Evolutionary conservation across 1,140 invertebrate genomes (phyloP).

Genomic region (Drosophila micromelanica): DNA sequence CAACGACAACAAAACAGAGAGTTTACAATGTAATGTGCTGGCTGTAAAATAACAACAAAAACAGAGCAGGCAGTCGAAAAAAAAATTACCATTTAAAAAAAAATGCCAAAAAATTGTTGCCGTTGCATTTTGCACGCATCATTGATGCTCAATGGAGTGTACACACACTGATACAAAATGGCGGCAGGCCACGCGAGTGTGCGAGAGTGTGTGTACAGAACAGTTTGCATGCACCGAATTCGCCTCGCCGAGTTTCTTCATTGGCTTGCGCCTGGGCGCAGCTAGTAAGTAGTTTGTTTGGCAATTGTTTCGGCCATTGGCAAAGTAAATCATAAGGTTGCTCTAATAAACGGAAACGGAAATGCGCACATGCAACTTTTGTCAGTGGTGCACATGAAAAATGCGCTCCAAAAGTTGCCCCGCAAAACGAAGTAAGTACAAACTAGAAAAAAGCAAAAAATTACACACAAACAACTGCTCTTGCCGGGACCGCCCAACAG

Average conservation of each 20-base stretch:
- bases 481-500: too few relatives aligned
- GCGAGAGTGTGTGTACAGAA: slow-evolving; percentile 47
- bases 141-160: slow-evolving; percentile 82
- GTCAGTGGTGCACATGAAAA: slow-evolving; percentile 25
- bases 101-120: slow-evolving; percentile 75
- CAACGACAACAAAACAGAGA: slow-evolving; percentile 23
- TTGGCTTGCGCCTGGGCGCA: slow-evolving; percentile 33
- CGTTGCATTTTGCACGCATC: slow-evolving; percentile 82
- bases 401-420: slow-evolving; percentile 12
- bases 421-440: slow-evolving; percentile 6
- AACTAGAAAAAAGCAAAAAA: slow-evolving; percentile 11
- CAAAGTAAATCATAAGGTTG: slow-evolving; percentile 76
- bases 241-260: slow-evolving; percentile 37
- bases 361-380: slow-evolving; percentile 72
- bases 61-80: slow-evolving; percentile 24
- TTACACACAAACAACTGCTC: slow-evolving; percentile 10
- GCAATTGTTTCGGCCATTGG: slow-evolving; percentile 71
- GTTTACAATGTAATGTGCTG: slow-evolving; percentile 60
- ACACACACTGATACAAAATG: slow-evolving; percentile 81
- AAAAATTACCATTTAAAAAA: slow-evolving; percentile 79
- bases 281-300: slow-evolving; percentile 62
- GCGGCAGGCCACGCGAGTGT: slow-evolving; percentile 50
- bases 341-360: slow-evolving; percentile 78
- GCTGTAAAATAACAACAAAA: slow-evolving; percentile 41
- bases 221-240: slow-evolving; percentile 60